Evolutionary conservation across 2,797 vertebrate genomes (phyloP).

Genomic region (Sparidentex hasta): DNA sequence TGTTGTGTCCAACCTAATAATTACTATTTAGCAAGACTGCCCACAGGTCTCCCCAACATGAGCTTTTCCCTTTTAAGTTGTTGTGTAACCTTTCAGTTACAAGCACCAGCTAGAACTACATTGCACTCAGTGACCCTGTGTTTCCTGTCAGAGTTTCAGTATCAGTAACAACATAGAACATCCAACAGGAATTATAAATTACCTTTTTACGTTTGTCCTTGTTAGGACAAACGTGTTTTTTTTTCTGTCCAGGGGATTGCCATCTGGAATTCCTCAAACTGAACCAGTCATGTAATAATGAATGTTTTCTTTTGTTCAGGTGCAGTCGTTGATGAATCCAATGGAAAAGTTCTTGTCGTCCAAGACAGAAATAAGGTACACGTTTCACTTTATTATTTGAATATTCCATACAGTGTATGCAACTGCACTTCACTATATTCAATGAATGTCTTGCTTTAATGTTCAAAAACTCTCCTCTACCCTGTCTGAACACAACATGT

Average conservation of each 20-base stretch:
- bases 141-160: too few species aligned
- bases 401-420: neutral
- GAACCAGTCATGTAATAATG: neutral
- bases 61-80: neutral
- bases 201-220: too few species aligned
- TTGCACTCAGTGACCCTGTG: too few species aligned
- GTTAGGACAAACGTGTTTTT: too few species aligned
- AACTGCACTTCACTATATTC: neutral
- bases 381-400: neutral
- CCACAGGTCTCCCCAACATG: neutral
- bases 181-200: too few species aligned
- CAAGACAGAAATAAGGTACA: constrained; percentile 95
- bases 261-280: too few species aligned
- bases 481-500: too few species aligned
- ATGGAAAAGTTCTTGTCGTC: constrained; percentile 92
- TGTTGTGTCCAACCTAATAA: constrained; percentile 23
- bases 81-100: neutral
- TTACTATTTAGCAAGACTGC: neutral
- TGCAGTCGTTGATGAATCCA: constrained; percentile 92
- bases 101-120: too few species aligned
- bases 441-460: too few species aligned
- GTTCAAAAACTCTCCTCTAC: too few species aligned
- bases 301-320: constrained; percentile 79
- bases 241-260: too few species aligned
- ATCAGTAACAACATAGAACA: too few species aligned